Conservation (phyloP, 2,888 invertebrate genomes). For the Agrilus biguttatus region DNA sequence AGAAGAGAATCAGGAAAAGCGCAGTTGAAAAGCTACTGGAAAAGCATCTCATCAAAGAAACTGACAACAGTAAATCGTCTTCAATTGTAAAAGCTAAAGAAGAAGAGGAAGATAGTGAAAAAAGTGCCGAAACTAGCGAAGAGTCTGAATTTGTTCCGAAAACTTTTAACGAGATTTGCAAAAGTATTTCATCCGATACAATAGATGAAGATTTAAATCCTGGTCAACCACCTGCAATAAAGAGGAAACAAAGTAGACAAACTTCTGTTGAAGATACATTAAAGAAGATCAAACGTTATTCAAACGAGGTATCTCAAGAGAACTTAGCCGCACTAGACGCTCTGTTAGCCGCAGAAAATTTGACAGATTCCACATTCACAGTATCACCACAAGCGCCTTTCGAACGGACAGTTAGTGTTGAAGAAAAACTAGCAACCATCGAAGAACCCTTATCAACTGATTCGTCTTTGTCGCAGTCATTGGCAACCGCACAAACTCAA, state of each 20-base stretch:
- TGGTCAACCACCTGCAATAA: slow-evolving; percentile 28
- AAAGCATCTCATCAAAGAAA: slow-evolving; percentile 54
- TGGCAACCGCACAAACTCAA: too few relatives aligned
- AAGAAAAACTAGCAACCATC: slow-evolving; percentile 17
- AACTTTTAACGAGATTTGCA: slow-evolving; percentile 33
- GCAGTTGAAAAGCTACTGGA: slow-evolving; percentile 59
- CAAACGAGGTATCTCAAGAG: slow-evolving; percentile 41
- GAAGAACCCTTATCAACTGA: slow-evolving; percentile 7
- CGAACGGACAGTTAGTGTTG: slow-evolving; percentile 12
- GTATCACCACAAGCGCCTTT: too few relatives aligned
- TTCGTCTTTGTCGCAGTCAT: too few relatives aligned
- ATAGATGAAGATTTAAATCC: slow-evolving; percentile 40
- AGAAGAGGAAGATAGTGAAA: slow-evolving; percentile 11
- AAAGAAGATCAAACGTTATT: slow-evolving; percentile 35
- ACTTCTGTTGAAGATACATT: slow-evolving; percentile 22
- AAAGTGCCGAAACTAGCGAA: slow-evolving; percentile 6
- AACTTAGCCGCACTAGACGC: slow-evolving; percentile 40
- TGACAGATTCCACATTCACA: slow-evolving; percentile 1
- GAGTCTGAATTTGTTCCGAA: not conserved
- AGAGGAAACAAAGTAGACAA: slow-evolving; percentile 29
- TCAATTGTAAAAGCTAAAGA: slow-evolving; percentile 9
- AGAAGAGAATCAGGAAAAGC: slow-evolving; percentile 34
- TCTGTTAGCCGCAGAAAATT: slow-evolving; percentile 38
- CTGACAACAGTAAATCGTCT: slow-evolving; percentile 26
- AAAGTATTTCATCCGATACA: slow-evolving; percentile 36